phyloP scores from a whole-genome alignment of 2,797 vertebrate species.

The Artibeus lituratus region DNA sequence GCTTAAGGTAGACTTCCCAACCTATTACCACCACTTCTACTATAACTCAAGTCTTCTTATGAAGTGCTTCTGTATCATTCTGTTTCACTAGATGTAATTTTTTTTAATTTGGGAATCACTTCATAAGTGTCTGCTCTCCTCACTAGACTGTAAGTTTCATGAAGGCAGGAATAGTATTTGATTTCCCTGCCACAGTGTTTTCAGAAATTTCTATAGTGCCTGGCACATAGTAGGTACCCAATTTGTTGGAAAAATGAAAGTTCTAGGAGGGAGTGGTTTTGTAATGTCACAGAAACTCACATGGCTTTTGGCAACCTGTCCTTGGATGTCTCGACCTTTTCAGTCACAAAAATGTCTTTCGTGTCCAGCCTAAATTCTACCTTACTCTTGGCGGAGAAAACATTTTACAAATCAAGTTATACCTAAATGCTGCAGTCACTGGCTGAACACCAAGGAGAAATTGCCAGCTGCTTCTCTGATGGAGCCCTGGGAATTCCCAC shows the following conservation, averaged over 20 bases:
- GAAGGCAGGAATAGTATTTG: not conserved
- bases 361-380: not conserved
- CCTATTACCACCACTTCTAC: not conserved
- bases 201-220: constrained; percentile 9
- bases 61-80: not conserved
- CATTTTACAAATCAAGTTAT: not conserved
- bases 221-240: not conserved
- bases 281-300: not conserved
- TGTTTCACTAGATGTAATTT: not conserved
- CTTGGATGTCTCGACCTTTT: not conserved
- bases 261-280: not conserved
- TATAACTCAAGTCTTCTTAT: not conserved
- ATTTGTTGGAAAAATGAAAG: not conserved
- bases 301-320: not conserved
- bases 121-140: not conserved
- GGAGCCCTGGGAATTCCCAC: not conserved
- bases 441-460: not conserved
- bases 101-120: not conserved
- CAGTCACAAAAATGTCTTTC: not conserved
- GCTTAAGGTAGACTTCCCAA: not conserved
- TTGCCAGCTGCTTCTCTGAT: not conserved
- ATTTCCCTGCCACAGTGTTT: not conserved
- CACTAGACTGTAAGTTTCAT: not conserved
- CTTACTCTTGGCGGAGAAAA: constrained; percentile 27
- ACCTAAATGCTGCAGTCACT: not conserved